Percentiles rank a stretch among this genome's conserved stretches.
phyloP scores from a whole-genome alignment of 2,113 vertebrate species.

The Hemiprocne comata region DNA sequence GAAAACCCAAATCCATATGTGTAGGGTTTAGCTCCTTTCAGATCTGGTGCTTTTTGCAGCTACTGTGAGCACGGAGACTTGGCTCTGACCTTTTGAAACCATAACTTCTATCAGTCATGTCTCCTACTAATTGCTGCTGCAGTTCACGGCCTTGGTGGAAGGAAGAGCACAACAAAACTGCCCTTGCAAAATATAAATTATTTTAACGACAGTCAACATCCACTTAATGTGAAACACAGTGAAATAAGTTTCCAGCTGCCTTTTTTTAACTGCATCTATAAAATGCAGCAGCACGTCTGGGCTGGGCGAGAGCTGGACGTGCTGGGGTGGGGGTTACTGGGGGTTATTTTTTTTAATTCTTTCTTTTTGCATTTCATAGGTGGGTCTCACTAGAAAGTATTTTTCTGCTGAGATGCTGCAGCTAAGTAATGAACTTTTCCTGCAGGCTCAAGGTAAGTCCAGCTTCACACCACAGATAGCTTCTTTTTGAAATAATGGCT shows the following conservation, averaged over 20 bases:
- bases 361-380: background rate
- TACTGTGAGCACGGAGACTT: background rate
- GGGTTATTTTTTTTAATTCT: too few relatives aligned
- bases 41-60: background rate
- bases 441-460: background rate
- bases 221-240: background rate
- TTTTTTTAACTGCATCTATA: background rate
- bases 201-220: conserved; percentile 36
- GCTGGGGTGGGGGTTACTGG: rapidly evolving
- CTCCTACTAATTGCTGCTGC: conserved; percentile 49
- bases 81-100: conserved; percentile 25
- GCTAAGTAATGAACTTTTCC: background rate
- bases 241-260: background rate
- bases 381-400: background rate
- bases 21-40: background rate
- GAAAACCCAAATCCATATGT: background rate
- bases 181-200: conserved; percentile 30
- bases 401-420: background rate
- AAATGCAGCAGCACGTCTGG: background rate
- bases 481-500: background rate
- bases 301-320: background rate
- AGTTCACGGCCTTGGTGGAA: background rate
- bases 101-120: conserved; percentile 13
- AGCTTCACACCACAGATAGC: background rate
- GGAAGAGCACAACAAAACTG: background rate